Evolutionary conservation across 2,888 invertebrate genomes (phyloP).

Genomic region (Brachyopa scutellaris): DNA sequence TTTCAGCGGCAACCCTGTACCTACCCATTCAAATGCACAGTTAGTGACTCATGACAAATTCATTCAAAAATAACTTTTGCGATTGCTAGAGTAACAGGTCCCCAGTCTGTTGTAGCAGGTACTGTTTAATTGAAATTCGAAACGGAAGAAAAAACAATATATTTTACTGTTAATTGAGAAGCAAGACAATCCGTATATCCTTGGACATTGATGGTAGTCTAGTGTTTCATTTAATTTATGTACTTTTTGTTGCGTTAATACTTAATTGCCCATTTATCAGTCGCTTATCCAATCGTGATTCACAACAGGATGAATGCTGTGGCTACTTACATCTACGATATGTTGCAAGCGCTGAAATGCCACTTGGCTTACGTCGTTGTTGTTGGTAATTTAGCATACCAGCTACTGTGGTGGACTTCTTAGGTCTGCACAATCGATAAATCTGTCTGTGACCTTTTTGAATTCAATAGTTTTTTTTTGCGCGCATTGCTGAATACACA

Average conservation of each 20-base stretch:
- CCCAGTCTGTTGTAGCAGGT: not conserved
- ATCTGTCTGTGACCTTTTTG: too few relatives aligned
- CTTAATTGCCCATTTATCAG: constrained; percentile 10
- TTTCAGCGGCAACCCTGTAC: too few relatives aligned
- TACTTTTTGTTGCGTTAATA: not conserved
- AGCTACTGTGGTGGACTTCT: too few relatives aligned
- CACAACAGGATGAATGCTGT: not conserved
- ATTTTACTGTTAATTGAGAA: not conserved
- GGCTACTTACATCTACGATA: not conserved
- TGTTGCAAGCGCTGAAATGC: constrained; percentile 29
- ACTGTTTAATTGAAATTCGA: not conserved
- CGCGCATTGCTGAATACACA: too few relatives aligned
- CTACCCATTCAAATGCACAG: not conserved
- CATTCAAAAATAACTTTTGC: not conserved
- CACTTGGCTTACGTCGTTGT: constrained; percentile 9
- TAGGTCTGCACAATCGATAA: not conserved
- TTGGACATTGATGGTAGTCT: not conserved
- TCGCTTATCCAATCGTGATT: not conserved
- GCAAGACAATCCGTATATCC: not conserved
- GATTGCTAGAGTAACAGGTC: not conserved
- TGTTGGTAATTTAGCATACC: not conserved
- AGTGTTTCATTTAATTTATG: not conserved
- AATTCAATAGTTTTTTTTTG: too few relatives aligned
- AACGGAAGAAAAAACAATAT: not conserved
- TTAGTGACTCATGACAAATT: not conserved